A percentile compares a stretch with the other conserved stretches of the same genome.
Conservation (phyloP, 1,140 invertebrate genomes). For the Zaprionus vittiger region DNA sequence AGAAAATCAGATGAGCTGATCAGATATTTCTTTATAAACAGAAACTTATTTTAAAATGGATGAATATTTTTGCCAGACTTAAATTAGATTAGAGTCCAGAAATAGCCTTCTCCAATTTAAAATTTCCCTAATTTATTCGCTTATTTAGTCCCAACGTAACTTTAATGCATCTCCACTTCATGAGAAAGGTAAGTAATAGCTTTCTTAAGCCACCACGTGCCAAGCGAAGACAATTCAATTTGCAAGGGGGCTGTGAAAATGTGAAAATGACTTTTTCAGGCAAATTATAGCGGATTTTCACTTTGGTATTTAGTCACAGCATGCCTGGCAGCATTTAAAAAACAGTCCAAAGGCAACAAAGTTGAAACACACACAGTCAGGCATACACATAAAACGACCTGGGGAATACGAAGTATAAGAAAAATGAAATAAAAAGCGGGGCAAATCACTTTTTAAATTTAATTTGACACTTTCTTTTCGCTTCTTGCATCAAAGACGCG, state of each 20-base stretch:
- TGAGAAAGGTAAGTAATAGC: slow-evolving; percentile 4
- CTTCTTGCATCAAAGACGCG: slow-evolving; percentile 57
- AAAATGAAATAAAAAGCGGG: slow-evolving; percentile 54
- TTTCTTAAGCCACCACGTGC: slow-evolving; percentile 10
- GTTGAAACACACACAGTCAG: slow-evolving; percentile 24
- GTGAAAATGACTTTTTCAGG: slow-evolving; percentile 29
- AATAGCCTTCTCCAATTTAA: not conserved
- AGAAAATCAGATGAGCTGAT: no score
- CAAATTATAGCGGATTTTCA: slow-evolving; percentile 52
- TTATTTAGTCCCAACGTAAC: not conserved
- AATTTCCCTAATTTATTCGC: not conserved
- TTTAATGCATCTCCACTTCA: slow-evolving; percentile 4
- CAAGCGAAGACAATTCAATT: slow-evolving; percentile 34
- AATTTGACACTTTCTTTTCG: slow-evolving; percentile 76
- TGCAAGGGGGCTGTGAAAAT: slow-evolving; percentile 1
- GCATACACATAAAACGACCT: not conserved
- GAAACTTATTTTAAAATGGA: not conserved
- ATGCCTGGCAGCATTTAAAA: slow-evolving; percentile 61
- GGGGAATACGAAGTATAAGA: not conserved
- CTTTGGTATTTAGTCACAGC: slow-evolving; percentile 56
- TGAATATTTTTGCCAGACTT: no score
- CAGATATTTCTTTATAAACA: no score
- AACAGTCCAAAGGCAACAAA: slow-evolving; percentile 34
- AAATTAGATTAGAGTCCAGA: no score
- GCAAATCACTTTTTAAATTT: slow-evolving; percentile 82